Conservation (phyloP, 2,113 vertebrate genomes). For the Montifringilla adamsi region DNA sequence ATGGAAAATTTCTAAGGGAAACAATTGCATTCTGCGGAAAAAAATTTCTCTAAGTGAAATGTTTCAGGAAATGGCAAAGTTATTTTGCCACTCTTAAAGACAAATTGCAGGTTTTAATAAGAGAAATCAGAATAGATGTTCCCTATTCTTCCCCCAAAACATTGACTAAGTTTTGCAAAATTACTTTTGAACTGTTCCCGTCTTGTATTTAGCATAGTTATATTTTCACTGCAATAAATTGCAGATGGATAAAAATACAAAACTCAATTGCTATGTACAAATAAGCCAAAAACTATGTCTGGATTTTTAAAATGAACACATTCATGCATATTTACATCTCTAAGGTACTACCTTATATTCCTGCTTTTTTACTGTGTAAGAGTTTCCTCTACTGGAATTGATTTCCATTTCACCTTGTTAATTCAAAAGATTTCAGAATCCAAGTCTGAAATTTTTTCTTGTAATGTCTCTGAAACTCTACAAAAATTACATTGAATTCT, state of each 20-base stretch:
- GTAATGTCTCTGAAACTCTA: not conserved
- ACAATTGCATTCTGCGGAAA: not conserved
- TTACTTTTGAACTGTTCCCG: not conserved
- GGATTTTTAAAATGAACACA: not conserved
- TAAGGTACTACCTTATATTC: not conserved
- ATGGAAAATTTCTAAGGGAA: not conserved
- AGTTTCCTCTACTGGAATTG: constrained; percentile 54
- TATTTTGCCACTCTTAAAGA: not conserved
- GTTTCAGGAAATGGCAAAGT: not conserved
- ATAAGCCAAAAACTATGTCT: not conserved
- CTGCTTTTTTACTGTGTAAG: constrained; percentile 9
- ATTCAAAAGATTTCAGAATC: not conserved
- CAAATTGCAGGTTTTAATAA: not conserved
- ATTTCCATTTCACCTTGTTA: not conserved
- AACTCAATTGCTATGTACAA: not conserved
- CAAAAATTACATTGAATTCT: not conserved
- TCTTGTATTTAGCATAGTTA: not conserved
- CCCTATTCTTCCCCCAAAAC: not conserved
- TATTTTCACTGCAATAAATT: not conserved
- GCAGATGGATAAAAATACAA: not conserved
- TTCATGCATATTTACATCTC: not conserved
- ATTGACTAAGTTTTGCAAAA: not conserved
- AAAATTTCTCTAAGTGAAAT: not conserved
- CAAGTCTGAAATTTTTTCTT: not conserved
- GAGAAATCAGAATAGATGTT: not conserved